Evolutionary conservation across 2,888 invertebrate species (phyloP).

Genomic region (Eledona agricola): DNA sequence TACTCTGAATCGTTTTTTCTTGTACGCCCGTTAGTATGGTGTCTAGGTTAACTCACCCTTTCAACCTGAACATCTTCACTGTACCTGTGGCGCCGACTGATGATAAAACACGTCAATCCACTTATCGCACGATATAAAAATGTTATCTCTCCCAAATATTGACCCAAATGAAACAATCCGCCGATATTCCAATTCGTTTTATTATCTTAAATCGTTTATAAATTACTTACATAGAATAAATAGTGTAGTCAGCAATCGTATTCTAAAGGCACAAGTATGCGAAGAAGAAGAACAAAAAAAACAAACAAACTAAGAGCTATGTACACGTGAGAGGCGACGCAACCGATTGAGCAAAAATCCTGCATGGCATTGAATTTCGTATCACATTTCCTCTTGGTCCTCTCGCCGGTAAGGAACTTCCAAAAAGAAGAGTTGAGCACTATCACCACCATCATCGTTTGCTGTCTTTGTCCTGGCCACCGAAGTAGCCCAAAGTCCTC

Average conservation of each 20-base stretch:
- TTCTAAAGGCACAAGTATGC: slow-evolving; percentile 24
- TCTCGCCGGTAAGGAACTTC: slow-evolving; percentile 26
- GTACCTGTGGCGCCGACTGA: no score
- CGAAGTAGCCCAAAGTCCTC: slow-evolving; percentile 76
- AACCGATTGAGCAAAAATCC: slow-evolving; percentile 28
- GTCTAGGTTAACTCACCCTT: no score
- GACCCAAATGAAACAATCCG: not conserved
- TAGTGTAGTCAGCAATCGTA: not conserved
- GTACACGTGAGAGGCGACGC: slow-evolving; percentile 15
- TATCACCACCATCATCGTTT: slow-evolving; percentile 30
- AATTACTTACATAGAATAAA: slow-evolving; percentile 26
- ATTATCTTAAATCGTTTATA: slow-evolving; percentile 11
- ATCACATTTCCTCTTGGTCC: slow-evolving; percentile 31
- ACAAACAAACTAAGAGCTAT: slow-evolving; percentile 8
- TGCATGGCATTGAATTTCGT: slow-evolving; percentile 28
- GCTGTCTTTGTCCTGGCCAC: slow-evolving; percentile 27
- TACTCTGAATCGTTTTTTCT: no score
- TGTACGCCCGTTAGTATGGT: no score
- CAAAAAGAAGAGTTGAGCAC: slow-evolving; percentile 18
- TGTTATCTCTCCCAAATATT: not conserved
- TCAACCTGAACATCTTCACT: no score
- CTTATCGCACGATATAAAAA: no score
- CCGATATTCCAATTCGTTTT: slow-evolving; percentile 11
- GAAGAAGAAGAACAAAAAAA: no score
- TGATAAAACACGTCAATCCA: no score